These are phyloP conservation scores for Turdus rufiventris DNA, from an alignment of 2,113 vertebrate genomes.

Conservation along the genomic window DNA sequence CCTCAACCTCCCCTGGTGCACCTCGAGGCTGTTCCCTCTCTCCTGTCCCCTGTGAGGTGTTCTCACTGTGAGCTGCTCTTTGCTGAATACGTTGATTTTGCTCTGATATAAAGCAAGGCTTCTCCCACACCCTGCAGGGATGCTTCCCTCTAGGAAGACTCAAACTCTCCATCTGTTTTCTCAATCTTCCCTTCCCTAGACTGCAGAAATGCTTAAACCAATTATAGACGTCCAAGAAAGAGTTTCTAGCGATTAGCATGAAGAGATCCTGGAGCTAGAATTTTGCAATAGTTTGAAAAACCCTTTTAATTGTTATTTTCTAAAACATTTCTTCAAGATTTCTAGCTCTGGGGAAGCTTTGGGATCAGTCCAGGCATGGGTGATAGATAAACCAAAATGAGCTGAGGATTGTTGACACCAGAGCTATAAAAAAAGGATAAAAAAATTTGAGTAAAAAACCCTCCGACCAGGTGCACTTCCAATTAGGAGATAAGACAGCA, in stretches of 20 bases:
- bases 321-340: not conserved
- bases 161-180: not conserved
- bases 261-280: not conserved
- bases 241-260: not conserved
- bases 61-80: not conserved
- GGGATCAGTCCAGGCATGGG: not conserved
- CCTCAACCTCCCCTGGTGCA: not conserved
- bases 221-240: not conserved
- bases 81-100: not conserved
- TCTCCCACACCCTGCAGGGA: not conserved
- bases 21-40: not conserved
- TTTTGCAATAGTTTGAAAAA: not conserved
- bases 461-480: not conserved
- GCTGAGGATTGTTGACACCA: not conserved
- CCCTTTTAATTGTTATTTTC: not conserved
- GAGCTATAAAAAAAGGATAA: not conserved
- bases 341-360: not conserved
- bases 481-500: not conserved
- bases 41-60: not conserved
- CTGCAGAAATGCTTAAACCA: not conserved
- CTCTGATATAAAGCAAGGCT: not conserved
- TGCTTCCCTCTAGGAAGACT: not conserved
- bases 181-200: fast-evolving
- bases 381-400: not conserved
- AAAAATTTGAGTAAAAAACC: not conserved